Percentiles rank a stretch among this genome's conserved stretches.
phyloP scores from a whole-genome alignment of 2,113 vertebrate species.

The Cairina moschata region DNA sequence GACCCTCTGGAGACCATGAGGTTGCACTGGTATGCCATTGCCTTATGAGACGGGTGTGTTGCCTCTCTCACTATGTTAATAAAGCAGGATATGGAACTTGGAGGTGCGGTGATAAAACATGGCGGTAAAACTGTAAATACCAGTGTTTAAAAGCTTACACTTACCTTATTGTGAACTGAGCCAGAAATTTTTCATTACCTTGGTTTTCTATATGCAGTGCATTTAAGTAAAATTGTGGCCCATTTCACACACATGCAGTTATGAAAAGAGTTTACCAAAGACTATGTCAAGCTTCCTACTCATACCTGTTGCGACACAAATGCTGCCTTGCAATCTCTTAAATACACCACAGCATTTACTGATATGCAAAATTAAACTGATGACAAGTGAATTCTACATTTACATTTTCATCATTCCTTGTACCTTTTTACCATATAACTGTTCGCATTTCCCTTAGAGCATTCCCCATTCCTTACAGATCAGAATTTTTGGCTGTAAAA shows the following conservation, averaged over 20 bases:
- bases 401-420: neutral
- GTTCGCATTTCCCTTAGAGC: neutral
- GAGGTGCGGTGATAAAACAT: neutral
- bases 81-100: neutral
- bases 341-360: neutral
- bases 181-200: neutral
- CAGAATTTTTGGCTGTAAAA: neutral
- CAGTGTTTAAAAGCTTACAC: neutral
- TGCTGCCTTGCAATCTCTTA: neutral
- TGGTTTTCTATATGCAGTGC: neutral
- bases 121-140: neutral
- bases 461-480: neutral
- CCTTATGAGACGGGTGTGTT: neutral
- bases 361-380: neutral
- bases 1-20: neutral
- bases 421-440: neutral
- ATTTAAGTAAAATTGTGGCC: neutral
- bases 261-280: neutral
- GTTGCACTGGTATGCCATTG: neutral
- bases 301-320: neutral
- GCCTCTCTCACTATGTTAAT: neutral
- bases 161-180: neutral
- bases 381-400: neutral
- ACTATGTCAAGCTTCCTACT: neutral
- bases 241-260: neutral